These are phyloP conservation scores for Fistularia commersonii DNA, from an alignment of 2,797 vertebrate genomes.

Conservation along the genomic window DNA sequence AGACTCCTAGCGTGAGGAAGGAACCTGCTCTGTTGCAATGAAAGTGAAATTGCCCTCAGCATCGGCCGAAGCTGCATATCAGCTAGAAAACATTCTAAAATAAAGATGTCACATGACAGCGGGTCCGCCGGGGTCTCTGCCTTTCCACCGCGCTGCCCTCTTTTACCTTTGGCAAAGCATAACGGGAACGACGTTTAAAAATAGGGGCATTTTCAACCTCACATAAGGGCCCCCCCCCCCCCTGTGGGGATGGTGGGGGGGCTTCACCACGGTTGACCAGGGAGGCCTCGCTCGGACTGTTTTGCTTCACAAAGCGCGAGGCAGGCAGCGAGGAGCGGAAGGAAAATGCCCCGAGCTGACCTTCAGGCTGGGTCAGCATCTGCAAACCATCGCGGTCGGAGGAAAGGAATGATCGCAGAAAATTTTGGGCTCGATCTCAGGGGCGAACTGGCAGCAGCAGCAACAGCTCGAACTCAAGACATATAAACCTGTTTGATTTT, in stretches of 20 bases:
- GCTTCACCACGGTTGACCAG: slow-evolving; percentile 65
- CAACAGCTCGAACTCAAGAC: no score
- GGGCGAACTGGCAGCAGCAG: no score
- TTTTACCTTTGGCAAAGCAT: slow-evolving; percentile 41
- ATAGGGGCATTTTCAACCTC: slow-evolving; percentile 44
- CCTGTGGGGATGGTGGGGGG: slow-evolving; percentile 64
- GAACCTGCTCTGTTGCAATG: no score
- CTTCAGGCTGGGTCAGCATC: slow-evolving; percentile 51
- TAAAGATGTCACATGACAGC: slow-evolving; percentile 64
- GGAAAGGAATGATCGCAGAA: no score
- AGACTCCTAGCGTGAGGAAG: no score
- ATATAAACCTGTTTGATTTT: no score
- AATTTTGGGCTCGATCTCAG: no score
- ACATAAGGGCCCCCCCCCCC: slow-evolving; percentile 68
- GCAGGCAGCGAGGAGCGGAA: slow-evolving; percentile 54
- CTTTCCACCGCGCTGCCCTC: slow-evolving; percentile 51
- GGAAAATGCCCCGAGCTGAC: slow-evolving; percentile 31
- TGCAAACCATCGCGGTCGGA: slow-evolving; percentile 30
- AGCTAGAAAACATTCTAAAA: slow-evolving; percentile 33
- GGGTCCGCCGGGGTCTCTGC: slow-evolving; percentile 48
- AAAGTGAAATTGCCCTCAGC: neutral
- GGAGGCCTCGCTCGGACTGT: slow-evolving; percentile 41
- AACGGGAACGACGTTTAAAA: slow-evolving; percentile 54
- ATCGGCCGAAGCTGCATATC: slow-evolving; percentile 1
- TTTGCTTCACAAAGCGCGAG: slow-evolving; percentile 58